Conservation (phyloP, 2,113 vertebrate genomes). For the Manacus vitellinus region DNA sequence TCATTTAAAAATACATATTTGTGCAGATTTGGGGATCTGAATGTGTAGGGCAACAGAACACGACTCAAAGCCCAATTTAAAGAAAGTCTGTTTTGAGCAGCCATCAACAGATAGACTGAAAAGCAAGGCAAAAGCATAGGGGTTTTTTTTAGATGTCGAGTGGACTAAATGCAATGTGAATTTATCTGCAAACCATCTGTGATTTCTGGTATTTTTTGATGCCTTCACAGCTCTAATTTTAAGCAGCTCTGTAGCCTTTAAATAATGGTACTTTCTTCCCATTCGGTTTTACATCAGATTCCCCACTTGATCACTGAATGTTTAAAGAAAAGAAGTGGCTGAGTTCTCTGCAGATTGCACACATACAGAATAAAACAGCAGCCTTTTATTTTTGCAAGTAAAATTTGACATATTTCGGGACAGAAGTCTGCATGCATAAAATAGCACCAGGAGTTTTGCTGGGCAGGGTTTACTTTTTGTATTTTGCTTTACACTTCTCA, state of each 20-base stretch:
- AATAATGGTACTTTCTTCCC: conserved; percentile 78
- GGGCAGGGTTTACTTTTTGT: conserved; percentile 39
- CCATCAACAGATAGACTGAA: conserved; percentile 74
- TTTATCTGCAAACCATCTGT: conserved; percentile 80
- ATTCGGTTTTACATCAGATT: conserved; percentile 70
- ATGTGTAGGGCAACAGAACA: conserved; percentile 70
- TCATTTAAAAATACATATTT: conserved; percentile 67
- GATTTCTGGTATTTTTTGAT: conserved; percentile 77
- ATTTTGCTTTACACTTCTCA: conserved; percentile 51
- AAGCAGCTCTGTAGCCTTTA: conserved; percentile 79
- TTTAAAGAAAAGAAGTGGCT: conserved; percentile 69
- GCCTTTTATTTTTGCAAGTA: conserved; percentile 78
- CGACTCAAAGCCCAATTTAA: conserved; percentile 74
- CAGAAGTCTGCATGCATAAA: conserved; percentile 69
- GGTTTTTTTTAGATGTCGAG: conserved; percentile 70
- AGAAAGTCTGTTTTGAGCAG: conserved; percentile 70
- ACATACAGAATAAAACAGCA: conserved; percentile 70
- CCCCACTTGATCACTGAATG: conserved; percentile 65
- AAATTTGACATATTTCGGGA: conserved; percentile 76
- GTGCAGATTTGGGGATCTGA: conserved; percentile 64
- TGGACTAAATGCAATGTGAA: conserved; percentile 79
- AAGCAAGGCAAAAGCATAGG: conserved; percentile 64
- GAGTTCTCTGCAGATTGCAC: conserved; percentile 68
- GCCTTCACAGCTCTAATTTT: conserved; percentile 81
- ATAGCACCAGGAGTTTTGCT: conserved; percentile 61